Base-by-base conservation (phyloP, 2,888 invertebrate genomes). In the Iselma pallidipennis region DNA sequence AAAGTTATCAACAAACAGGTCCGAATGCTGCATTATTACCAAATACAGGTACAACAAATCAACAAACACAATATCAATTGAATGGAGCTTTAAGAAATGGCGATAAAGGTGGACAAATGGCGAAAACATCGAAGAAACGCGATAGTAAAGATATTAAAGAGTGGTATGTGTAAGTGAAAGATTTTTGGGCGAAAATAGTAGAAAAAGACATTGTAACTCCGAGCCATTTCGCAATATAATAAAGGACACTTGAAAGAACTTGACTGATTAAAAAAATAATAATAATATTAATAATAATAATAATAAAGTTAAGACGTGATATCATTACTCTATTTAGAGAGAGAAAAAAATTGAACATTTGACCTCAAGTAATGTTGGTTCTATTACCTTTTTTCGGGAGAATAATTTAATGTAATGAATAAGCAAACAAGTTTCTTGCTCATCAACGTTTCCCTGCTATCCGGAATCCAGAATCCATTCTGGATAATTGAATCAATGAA, bases 101-200 rank as follows among this genome's bases (percentile, higher is more conserved):
- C 28, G 81, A 86, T 55, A 85, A 84, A 50, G 67, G 70, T 23
- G 69, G 73, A 57, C 78, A 78, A 71, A 83, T 82, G 51, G 74
- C 73, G 71, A 81, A 80, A 66, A 64, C 74, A 66, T 65, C 73
- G 66, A 87, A 91, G 82, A 92, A 93, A 78, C 86, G 89, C 66
- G 88, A 89, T 80, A 88, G 91, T 66, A 94, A 94, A 86, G 94
- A 95, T 80, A 93, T 96, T 80, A 96, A 96, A 85, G 96, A 96
- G 86, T 96, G 96, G 96, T 96, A 96, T 82, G 96, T 96, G 82
- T 95, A 91, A 87, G 73, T 62, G 60, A 49, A 57, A 52, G 51
- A 10, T 33, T 56, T 65, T 63, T 58, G 58, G 42, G 21, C 29
- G 55, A 52, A 42, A 25, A 49, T 60, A 57, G 56, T 42, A 31